Evolutionary conservation across 2,113 vertebrate species (phyloP), one percentile per base, ranked within the genome.

Genomic region (Chamaea fasciata): DNA sequence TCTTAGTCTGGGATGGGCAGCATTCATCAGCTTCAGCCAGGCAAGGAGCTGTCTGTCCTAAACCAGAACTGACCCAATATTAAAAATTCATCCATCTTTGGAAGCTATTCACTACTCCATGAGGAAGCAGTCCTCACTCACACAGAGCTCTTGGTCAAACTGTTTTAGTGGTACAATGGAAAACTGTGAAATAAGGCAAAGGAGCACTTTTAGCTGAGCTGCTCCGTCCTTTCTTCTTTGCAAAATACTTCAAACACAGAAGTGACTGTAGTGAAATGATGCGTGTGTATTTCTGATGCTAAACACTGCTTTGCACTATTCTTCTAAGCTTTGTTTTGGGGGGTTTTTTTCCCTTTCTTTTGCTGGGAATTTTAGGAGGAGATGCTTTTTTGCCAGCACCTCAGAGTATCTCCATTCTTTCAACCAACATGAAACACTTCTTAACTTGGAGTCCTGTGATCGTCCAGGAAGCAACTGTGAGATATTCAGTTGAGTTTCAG

Each of bases 351-450:
- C 31, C 10, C 55, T 79, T 56, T n/a, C 6, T 82, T 47, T 83
- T 88, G 9, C 23, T 87, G 21, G 13, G n/a, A 64, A 55, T 85
- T 91, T 71, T 86, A 97, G 97, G 55, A 83, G 88, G 77, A 94
- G 94, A 78, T 28, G 41, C 27, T 15, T 14, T 88, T 22, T 74
- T 98, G 65, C 93, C 97, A 74, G 83, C 96, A 46, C 98, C 98
- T 73, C 97, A 96, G 92, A 98, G 98, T 67, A 90, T 98, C 85
- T 98, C 97, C 49, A 95, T 98, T 33, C 75, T 95, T 24, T 98
- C 98, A 60, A 94, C 57, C 85, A 98, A 98, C 93, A 98, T 98
- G 97, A 98, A 97, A 87, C 98, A 98, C 83, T 86, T 97, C 71
- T 86, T 98, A 63, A 92, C 31, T 4, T 98, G 98, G 98, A 98